Percentiles rank a stretch among this genome's conserved stretches.
phyloP scores from a whole-genome alignment of 1,140 invertebrate species.

The Rhagoletis pomonella region DNA sequence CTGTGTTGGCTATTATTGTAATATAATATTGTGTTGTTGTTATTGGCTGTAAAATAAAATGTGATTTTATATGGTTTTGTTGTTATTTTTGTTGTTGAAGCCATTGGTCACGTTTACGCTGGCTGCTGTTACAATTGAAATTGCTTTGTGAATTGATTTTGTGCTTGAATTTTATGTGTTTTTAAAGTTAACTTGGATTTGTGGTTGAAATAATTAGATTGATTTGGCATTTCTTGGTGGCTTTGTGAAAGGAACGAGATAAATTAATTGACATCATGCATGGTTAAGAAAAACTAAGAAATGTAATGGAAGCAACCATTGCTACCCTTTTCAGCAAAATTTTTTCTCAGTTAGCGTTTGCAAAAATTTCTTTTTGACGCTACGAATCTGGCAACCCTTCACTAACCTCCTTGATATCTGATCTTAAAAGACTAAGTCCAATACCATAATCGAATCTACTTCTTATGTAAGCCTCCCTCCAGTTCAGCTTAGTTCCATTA shows the following conservation, averaged over 20 bases:
- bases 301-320: too few species aligned
- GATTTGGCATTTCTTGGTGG: background rate
- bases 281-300: too few species aligned
- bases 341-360: too few species aligned
- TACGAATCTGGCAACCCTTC: too few species aligned
- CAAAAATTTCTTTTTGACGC: too few species aligned
- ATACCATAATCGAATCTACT: too few species aligned
- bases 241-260: too few species aligned
- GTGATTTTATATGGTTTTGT: constrained; percentile 17
- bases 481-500: background rate
- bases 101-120: constrained; percentile 30
- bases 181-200: background rate
- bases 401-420: too few species aligned
- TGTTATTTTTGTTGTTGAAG: constrained; percentile 3
- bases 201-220: background rate
- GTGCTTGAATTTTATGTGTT: background rate
- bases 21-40: constrained; percentile 16
- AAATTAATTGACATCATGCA: too few species aligned
- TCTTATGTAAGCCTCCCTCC: background rate
- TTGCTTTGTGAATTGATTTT: constrained; percentile 5
- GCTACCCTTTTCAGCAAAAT: too few species aligned
- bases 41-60: background rate
- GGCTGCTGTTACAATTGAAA: constrained; percentile 29
- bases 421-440: too few species aligned
- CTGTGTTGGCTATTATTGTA: constrained; percentile 16